Base-by-base conservation (phyloP, 2,888 invertebrate species). In the Cinara cedri region DNA sequence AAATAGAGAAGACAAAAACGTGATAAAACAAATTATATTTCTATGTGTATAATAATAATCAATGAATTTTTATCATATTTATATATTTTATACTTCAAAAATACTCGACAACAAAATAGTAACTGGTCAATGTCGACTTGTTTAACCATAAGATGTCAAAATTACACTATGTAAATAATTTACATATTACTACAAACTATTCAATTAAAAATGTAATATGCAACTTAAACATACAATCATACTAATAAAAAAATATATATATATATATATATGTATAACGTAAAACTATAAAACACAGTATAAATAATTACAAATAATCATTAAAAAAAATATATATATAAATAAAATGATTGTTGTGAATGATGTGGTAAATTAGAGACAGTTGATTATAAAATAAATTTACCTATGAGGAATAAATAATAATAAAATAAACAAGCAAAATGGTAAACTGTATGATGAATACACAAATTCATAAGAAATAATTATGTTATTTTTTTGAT, bases 401-500 rank as follows among this genome's bases (percentile, higher is more conserved):
- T 54, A 1, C 13, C n/a, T 42, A 42, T 0, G 51, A 62, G 24
- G 1, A 65, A 34, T n/a, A n/a, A 51, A 54, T 57, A 76, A 24
- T 16, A 54, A 66, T 44, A 14, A 11, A 34, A 57, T 9, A 66
- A 14, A 46, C n/a, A 57, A 68, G 10, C 16, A 34, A 66, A 44
- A 11, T 54, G 14, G 44, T 57, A 42, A 21, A 57, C 71, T 10
- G 8, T 70, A 6, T n/a, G 19, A 46, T 44, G 49, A 62, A 10
- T 19, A 24, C 16, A 4, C 16, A 46, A 34, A 75, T 70, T 49
- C 60, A 10, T 51, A 19, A 51, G 21, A 68, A 26, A 68, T 49
- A n/a, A n/a, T n/a, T 62, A 42, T 75, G 14, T 76, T 76, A 24
- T 62, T 19, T 57, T 78, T 76, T 74, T 78, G 78, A 78, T 78